Evolutionary conservation across 2,797 vertebrate genomes (phyloP), one percentile per base, ranked within the genome.

Genomic region (Coracias cyanogaster): DNA sequence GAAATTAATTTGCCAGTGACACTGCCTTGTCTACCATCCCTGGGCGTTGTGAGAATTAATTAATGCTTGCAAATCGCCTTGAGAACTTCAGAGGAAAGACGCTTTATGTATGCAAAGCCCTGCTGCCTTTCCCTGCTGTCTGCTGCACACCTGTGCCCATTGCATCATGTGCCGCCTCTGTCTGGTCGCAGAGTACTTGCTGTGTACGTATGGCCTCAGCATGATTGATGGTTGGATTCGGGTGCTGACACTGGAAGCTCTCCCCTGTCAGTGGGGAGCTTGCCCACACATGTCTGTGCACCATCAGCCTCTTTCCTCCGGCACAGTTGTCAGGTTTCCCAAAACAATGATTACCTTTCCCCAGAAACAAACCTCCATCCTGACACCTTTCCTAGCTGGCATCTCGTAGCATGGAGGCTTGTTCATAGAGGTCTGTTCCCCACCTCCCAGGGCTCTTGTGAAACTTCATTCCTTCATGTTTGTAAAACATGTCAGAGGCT

Each of bases 121-220:
- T 28, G 60, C 77, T 90, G 91, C 95, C 88, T 84, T 92, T 92
- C 82, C 82, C 82, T 4, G 69, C 91, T 89, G 91, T 41, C 72
- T 96, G 94, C 79, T 54, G 92, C 94, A 93, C 97, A 97, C 96
- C 97, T 97, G 96, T 96, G 96, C 96, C 96, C 91, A 1, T 97
- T 97, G 96, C 97, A 93, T 97, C 97, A 97, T 93, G 95, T 46
- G 91, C 93, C 19, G 66, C 88, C 87, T 43, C 86, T 93, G 86
- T 55, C 94, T 90, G 94, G 89, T 93, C 24, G 5, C 89, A 25
- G 82, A 37, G 82, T 0, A 52, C 81, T 89, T 18, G 49, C 82
- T 35, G 52, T 8, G 73, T 86, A 62, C 69, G 6, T 4, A 78
- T 22, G 87, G 95, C 72, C 89, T 57, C 58, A 0, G 12, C 19